These are phyloP conservation scores for Temnothorax unifasciatus DNA, from an alignment of 2,888 invertebrate genomes.

Conservation along the genomic window DNA sequence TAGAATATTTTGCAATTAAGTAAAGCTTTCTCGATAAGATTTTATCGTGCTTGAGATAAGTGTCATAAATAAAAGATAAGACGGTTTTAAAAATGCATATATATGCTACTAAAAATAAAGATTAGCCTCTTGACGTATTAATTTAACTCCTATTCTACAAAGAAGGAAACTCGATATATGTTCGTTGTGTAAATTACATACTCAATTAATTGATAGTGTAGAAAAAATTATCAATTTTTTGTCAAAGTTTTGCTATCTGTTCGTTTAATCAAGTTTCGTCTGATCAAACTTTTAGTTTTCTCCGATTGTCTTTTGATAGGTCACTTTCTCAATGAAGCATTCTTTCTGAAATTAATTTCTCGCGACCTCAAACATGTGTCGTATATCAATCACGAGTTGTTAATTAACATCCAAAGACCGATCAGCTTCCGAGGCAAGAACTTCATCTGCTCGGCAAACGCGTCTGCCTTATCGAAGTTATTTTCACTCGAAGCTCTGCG, in stretches of 20 bases:
- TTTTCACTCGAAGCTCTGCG: constrained; percentile 29
- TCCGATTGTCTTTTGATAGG: neutral
- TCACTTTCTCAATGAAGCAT: neutral
- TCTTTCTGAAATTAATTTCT: constrained; percentile 7
- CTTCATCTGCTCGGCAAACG: constrained; percentile 27
- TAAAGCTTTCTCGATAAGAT: constrained; percentile 6
- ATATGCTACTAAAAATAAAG: neutral
- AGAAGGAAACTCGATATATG: neutral
- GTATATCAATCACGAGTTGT: constrained; percentile 39
- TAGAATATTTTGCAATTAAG: neutral
- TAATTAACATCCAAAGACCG: constrained; percentile 34
- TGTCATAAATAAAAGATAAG: neutral
- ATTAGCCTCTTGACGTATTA: neutral
- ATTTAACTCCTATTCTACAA: neutral
- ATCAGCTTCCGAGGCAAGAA: constrained; percentile 26
- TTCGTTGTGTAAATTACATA: neutral
- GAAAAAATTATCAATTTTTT: neutral
- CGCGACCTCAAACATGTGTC: constrained; percentile 10
- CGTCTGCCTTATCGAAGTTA: constrained; percentile 34
- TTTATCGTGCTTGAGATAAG: constrained; percentile 1
- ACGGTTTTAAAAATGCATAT: neutral
- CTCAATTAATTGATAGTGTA: constrained; percentile 5
- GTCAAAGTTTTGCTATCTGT: neutral
- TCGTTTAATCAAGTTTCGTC: neutral
- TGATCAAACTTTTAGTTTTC: constrained; percentile 2